Percentiles rank a stretch among this genome's conserved stretches.
Evolutionary conservation across 2,797 vertebrate genomes (phyloP).

Genomic region (Anableps anableps): DNA sequence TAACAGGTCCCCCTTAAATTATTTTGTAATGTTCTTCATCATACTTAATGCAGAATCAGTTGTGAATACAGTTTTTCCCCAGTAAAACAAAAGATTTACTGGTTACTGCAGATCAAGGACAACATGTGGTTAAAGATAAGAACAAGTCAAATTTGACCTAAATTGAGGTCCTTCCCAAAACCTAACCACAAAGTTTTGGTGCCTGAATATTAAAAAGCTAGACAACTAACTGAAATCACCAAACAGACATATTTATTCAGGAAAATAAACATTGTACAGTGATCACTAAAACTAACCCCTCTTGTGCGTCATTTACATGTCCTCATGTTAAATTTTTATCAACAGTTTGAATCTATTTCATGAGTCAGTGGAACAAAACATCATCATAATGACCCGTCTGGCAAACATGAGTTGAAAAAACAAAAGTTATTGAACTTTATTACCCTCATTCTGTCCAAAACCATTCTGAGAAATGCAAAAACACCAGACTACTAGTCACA

Average conservation of each 20-base stretch:
- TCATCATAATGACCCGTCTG: slow-evolving; percentile 1
- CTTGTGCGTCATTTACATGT: not conserved
- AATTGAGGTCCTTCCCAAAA: not conserved
- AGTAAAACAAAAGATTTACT: not conserved
- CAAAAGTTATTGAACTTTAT: slow-evolving; percentile 21
- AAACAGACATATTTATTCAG: not conserved
- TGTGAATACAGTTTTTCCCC: not conserved
- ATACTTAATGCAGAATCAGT: not conserved
- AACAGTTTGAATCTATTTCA: slow-evolving; percentile 13
- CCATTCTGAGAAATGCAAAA: slow-evolving; percentile 49
- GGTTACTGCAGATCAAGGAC: not conserved
- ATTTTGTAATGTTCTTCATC: too few species aligned
- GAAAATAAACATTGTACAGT: too few species aligned
- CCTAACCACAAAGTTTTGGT: not conserved
- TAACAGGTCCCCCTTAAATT: too few species aligned
- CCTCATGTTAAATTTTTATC: not conserved
- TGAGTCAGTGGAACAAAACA: slow-evolving; percentile 21
- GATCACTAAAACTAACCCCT: not conserved
- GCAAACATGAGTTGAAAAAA: slow-evolving; percentile 24
- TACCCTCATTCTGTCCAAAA: slow-evolving; percentile 42
- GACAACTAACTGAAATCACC: not conserved
- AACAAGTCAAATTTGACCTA: not conserved
- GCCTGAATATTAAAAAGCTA: not conserved
- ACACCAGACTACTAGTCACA: slow-evolving; percentile 51
- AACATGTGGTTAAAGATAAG: not conserved